phyloP scores from a whole-genome alignment of 1,140 invertebrate species.

The Parapsyche elsis region DNA sequence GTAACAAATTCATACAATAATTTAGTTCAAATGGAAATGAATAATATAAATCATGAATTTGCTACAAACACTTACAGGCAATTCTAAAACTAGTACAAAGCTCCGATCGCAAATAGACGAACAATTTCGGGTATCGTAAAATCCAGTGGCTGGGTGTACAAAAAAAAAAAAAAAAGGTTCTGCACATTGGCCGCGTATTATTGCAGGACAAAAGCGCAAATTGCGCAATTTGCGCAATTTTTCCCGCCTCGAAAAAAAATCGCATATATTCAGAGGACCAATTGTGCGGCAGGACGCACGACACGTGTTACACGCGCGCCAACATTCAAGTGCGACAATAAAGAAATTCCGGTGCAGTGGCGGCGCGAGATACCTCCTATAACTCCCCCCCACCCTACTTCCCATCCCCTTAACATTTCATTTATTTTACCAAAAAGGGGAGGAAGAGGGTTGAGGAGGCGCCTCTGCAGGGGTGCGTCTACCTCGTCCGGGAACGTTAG shows the following conservation, averaged over 20 bases:
- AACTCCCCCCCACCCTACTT: constrained; percentile 12
- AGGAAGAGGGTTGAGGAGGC: constrained; percentile 23
- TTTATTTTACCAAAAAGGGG: constrained; percentile 53
- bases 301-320: constrained; percentile 50
- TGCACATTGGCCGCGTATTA: not conserved
- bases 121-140: no score
- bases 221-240: constrained; percentile 1
- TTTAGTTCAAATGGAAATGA: no score
- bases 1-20: no score
- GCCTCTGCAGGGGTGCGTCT: not conserved
- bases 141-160: no score
- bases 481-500: constrained; percentile 45
- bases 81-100: no score
- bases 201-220: constrained; percentile 14
- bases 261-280: constrained; percentile 3
- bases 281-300: constrained; percentile 47
- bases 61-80: no score
- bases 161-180: not conserved
- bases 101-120: no score
- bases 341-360: constrained; percentile 55
- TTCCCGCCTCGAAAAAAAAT: not conserved
- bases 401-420: constrained; percentile 51
- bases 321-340: constrained; percentile 55
- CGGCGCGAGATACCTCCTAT: constrained; percentile 9
- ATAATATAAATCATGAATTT: no score